These are phyloP conservation scores for Peromyscus maniculatus DNA, from an alignment of 2,113 vertebrate genomes.

Conservation along the genomic window DNA sequence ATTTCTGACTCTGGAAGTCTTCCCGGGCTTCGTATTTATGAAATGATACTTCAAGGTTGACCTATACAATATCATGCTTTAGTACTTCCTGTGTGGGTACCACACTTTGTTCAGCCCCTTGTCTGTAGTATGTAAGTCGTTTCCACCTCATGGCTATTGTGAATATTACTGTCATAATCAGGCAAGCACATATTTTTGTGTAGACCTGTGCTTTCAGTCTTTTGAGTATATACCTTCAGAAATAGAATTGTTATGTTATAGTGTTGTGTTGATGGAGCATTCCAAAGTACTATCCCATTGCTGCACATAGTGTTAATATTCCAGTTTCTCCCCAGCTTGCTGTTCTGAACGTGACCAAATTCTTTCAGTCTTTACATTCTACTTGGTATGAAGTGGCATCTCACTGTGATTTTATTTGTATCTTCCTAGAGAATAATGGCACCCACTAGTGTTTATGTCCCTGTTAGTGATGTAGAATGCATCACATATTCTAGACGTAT, in stretches of 20 bases:
- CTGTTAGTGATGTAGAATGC: background rate
- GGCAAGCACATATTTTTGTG: background rate
- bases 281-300: background rate
- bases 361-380: background rate
- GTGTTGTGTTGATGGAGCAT: background rate
- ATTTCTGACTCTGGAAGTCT: background rate
- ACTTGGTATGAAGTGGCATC: background rate
- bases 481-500: background rate
- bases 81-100: background rate
- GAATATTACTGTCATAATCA: background rate
- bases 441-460: background rate
- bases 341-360: background rate
- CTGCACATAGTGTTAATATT: background rate
- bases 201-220: background rate
- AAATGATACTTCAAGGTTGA: background rate
- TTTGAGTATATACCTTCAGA: background rate
- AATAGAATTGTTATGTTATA: background rate
- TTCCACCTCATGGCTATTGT: background rate
- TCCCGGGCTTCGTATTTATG: background rate
- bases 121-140: background rate
- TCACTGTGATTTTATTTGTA: slow-evolving; percentile 4
- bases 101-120: background rate
- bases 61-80: background rate
- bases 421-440: background rate
- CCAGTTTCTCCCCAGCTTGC: background rate